Evolutionary conservation across 2,797 vertebrate genomes (phyloP), one percentile per base, ranked within the genome.

Genomic region (Chloroceryle amazona): DNA sequence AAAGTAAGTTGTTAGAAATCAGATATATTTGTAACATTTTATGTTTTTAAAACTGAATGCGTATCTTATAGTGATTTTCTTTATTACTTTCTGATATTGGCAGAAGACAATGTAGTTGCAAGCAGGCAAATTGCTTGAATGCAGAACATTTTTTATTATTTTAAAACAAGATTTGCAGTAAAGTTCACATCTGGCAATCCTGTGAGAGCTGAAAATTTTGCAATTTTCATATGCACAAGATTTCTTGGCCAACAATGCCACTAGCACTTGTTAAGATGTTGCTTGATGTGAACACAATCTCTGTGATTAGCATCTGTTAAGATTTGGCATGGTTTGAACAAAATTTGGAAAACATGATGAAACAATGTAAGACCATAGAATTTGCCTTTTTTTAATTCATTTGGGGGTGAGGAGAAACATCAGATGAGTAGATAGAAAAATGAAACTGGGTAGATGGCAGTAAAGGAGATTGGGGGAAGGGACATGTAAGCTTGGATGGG

Each of bases 1-100:
- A 99, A 98, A 98, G 99, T 99, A 98, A 99, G 99, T 98, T 65
- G 51, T 21, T 37, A 57, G 55, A 94, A 73, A 4, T 7, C 17
- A 35, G 18, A 49, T n/a, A 4, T 66, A 55, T 26, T 90, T 84
- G 28, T 52, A 80, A 46, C 8, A 31, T 44, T 41, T 61, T 1
- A 5, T 81, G 13, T 17, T 83, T 83, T 80, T 91, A 60, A 92
- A 91, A 68, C 12, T n/a, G 47, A 96, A 91, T 49, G 23, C 4
- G 4, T 60, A 19, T 81, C 12, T 70, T 49, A 28, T 2, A 52
- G 31, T 47, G 5, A 4, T 73, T 61, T 89, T 81, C 22, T 39
- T 86, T 26, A 74, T 80, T 85, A 13, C 86, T 89, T 93, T 82
- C n/a, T 81, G 44, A n/a, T 39, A 49, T 10, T 41, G 19, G 20